These are phyloP conservation scores for Chrysopilus asiliformis DNA, from an alignment of 2,888 invertebrate species.

Conservation along the genomic window DNA sequence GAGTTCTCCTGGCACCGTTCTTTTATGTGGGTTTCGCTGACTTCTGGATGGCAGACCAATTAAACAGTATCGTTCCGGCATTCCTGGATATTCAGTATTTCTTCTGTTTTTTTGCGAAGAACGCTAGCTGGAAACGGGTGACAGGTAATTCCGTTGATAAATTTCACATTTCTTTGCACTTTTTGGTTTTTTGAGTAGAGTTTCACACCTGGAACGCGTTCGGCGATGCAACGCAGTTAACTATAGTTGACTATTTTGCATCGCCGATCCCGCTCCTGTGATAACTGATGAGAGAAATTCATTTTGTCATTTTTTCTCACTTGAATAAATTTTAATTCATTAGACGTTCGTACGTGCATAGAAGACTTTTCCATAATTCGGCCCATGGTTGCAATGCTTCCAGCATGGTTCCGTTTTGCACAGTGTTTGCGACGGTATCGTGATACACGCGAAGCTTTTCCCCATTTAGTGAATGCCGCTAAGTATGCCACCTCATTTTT, in stretches of 20 bases:
- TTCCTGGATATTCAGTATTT: conserved; percentile 69
- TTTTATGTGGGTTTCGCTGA: conserved; percentile 70
- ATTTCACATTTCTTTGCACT: too few relatives aligned
- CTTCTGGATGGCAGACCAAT: conserved; percentile 76
- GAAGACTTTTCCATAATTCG: conserved; percentile 38
- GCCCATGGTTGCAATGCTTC: conserved; percentile 61
- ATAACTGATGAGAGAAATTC: too few relatives aligned
- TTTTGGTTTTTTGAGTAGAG: too few relatives aligned
- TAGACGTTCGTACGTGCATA: conserved; percentile 40
- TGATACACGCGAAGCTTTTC: conserved; percentile 63
- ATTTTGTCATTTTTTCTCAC: too few relatives aligned
- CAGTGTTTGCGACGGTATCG: conserved; percentile 72
- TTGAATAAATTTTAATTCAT: not conserved
- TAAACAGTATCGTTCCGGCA: conserved; percentile 63
- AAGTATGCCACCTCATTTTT: conserved; percentile 86
- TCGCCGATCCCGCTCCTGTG: too few relatives aligned
- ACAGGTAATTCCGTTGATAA: conserved; percentile 29
- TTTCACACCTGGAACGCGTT: too few relatives aligned
- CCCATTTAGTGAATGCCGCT: conserved; percentile 73
- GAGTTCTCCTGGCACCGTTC: conserved; percentile 59
- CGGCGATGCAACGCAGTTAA: too few relatives aligned
- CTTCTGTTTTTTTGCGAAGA: conserved; percentile 58
- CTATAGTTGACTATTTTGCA: too few relatives aligned
- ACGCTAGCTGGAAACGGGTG: conserved; percentile 42
- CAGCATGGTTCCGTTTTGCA: conserved; percentile 75